Percentiles rank a stretch among this genome's conserved stretches.
phyloP scores from a whole-genome alignment of 2,113 vertebrate genomes.

The Lamprotornis superbus region DNA sequence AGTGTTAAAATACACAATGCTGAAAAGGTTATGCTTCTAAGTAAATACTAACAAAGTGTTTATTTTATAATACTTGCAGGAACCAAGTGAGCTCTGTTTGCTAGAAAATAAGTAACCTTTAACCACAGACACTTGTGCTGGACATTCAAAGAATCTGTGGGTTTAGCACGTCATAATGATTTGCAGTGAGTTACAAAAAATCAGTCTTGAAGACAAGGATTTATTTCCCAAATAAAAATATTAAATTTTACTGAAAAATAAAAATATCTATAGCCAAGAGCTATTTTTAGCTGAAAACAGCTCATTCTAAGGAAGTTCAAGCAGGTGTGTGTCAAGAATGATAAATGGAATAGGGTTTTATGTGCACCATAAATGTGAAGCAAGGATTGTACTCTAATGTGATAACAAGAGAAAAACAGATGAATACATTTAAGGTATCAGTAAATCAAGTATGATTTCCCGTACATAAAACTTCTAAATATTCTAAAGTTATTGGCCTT shows the following conservation, averaged over 20 bases:
- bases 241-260: not conserved
- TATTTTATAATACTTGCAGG: not conserved
- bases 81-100: not conserved
- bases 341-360: not conserved
- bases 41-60: not conserved
- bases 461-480: not conserved
- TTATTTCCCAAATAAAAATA: constrained; percentile 11
- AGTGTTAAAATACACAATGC: not conserved
- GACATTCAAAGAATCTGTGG: not conserved
- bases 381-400: not conserved
- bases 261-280: not conserved
- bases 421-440: not conserved
- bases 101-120: not conserved
- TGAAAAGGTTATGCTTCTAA: not conserved
- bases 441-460: not conserved
- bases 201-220: not conserved
- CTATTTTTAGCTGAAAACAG: constrained; percentile 13
- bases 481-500: not conserved
- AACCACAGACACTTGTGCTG: not conserved
- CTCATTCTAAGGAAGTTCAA: not conserved
- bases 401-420: not conserved
- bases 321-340: not conserved
- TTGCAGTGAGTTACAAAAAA: not conserved
- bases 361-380: not conserved
- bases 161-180: not conserved